phyloP scores from a whole-genome alignment of 2,797 vertebrate genomes.

The Sebastes hubbsi region DNA sequence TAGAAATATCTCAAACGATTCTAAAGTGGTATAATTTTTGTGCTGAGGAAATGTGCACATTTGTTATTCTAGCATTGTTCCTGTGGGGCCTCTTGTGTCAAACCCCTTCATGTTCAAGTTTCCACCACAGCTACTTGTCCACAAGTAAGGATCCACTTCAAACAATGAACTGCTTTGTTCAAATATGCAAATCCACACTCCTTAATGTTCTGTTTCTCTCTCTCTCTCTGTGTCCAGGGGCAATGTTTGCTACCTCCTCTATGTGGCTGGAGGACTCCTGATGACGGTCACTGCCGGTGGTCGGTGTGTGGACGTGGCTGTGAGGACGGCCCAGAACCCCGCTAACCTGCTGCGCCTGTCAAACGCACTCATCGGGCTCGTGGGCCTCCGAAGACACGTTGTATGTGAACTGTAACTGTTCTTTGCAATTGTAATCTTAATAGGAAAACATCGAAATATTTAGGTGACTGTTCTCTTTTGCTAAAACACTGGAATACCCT shows the following conservation, averaged over 20 bases:
- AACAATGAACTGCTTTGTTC: not conserved
- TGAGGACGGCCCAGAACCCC: conserved; percentile 17
- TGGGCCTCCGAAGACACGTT: not conserved
- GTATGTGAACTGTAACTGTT: not conserved
- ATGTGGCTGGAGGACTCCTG: conserved; percentile 42
- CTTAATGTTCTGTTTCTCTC: not conserved
- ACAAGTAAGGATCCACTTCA: conserved; percentile 17
- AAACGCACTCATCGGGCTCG: not conserved
- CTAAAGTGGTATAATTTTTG: not conserved
- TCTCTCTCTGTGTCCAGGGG: not conserved
- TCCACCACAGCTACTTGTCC: conserved; percentile 10
- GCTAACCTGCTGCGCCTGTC: conserved; percentile 30
- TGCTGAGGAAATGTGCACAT: no score
- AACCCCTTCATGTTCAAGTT: conserved; percentile 28
- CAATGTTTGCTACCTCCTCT: conserved; percentile 16
- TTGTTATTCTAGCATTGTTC: not conserved
- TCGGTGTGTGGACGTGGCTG: conserved; percentile 33
- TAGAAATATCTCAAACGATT: not conserved
- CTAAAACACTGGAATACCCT: not conserved
- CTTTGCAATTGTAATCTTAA: no score
- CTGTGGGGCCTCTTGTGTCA: not conserved
- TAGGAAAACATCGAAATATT: not conserved
- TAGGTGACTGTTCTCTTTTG: not conserved
- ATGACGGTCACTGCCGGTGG: conserved; percentile 25
- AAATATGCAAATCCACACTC: not conserved